A percentile compares a stretch with the other conserved stretches of the same genome.
These are phyloP conservation scores for Eupithecia subumbrata DNA, from an alignment of 2,888 invertebrate species.

Conservation along the genomic window DNA sequence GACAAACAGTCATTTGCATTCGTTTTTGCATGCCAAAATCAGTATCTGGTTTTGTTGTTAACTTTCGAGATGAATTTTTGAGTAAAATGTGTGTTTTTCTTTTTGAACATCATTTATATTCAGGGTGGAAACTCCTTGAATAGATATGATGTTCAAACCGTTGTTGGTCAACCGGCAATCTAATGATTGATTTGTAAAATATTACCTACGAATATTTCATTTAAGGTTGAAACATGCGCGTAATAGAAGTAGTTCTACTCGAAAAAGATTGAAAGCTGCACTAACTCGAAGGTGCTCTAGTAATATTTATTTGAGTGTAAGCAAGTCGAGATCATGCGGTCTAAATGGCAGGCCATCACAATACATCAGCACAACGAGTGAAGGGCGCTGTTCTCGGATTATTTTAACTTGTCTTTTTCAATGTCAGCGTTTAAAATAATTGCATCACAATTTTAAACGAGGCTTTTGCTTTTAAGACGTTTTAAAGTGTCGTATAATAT, in stretches of 20 bases:
- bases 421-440: slow-evolving; percentile 84
- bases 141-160: not conserved
- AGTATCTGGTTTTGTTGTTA: not conserved
- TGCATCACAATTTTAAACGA: slow-evolving; percentile 83
- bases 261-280: not conserved
- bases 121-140: not conserved
- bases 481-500: slow-evolving; percentile 75
- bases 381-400: slow-evolving; percentile 83
- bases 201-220: not conserved
- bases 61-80: not conserved
- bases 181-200: not conserved
- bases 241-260: not conserved
- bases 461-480: slow-evolving; percentile 79
- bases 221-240: not conserved
- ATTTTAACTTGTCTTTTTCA: slow-evolving; percentile 84
- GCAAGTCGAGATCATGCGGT: slow-evolving; percentile 66
- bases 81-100: not conserved
- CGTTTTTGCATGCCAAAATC: slow-evolving; percentile 1
- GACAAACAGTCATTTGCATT: slow-evolving; percentile 10
- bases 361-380: slow-evolving; percentile 78
- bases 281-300: not conserved
- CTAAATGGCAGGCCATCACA: slow-evolving; percentile 80
- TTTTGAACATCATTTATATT: not conserved
- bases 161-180: not conserved
- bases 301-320: slow-evolving; percentile 6